These are phyloP conservation scores for Gobius niger DNA, from an alignment of 2,113 vertebrate genomes.

Conservation along the genomic window DNA sequence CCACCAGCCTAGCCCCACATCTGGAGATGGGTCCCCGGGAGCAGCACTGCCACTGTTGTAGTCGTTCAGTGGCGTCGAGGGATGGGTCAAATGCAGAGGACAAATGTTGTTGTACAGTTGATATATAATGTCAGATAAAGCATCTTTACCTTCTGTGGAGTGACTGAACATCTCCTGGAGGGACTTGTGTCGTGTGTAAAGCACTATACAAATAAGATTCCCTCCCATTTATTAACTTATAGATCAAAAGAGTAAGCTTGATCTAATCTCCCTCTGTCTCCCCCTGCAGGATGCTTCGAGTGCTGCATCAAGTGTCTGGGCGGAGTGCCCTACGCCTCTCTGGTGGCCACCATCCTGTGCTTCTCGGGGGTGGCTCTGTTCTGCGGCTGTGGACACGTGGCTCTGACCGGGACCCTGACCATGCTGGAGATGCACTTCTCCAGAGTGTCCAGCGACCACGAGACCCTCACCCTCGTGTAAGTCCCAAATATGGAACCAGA, in stretches of 20 bases:
- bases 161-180: too few species aligned
- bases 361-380: conserved; percentile 96
- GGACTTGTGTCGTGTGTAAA: too few species aligned
- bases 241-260: background rate
- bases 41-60: too few species aligned
- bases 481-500: conserved; percentile 51
- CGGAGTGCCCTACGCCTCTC: conserved; percentile 96
- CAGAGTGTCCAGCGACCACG: conserved; percentile 85
- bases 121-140: too few species aligned
- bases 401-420: conserved; percentile 88
- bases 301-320: conserved; percentile 99
- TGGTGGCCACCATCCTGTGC: conserved; percentile 98
- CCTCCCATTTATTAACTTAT: background rate
- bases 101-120: too few species aligned
- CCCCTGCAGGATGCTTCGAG: conserved; percentile 92
- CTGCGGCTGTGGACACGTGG: conserved; percentile 95
- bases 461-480: conserved; percentile 89
- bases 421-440: conserved; percentile 96
- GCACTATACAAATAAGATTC: too few species aligned
- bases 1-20: too few species aligned
- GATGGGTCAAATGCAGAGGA: too few species aligned
- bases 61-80: too few species aligned
- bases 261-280: conserved; percentile 31
- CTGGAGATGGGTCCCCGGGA: too few species aligned
- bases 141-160: too few species aligned